These are phyloP conservation scores for Coregonus ussuriensis DNA, from an alignment of 2,797 vertebrate genomes.

Conservation along the genomic window DNA sequence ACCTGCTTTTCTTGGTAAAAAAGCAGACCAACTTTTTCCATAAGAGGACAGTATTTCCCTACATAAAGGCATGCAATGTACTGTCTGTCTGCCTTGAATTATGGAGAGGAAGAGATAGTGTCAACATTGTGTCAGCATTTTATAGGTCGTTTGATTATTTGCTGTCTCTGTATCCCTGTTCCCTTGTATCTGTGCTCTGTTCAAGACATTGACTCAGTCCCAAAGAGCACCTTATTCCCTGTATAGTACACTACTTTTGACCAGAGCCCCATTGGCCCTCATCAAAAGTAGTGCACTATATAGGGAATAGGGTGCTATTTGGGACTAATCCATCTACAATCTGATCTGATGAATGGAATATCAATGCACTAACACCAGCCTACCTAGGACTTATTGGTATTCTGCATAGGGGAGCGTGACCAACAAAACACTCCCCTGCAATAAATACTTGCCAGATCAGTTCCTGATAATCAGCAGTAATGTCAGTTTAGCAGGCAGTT, in stretches of 20 bases:
- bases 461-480: conserved; percentile 3
- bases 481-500: not conserved
- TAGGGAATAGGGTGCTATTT: not conserved
- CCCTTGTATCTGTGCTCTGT: no score
- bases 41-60: no score
- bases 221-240: no score
- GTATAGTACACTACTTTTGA: no score
- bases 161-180: not conserved
- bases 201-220: no score
- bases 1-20: no score
- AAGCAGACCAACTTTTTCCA: no score
- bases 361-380: not conserved
- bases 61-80: no score
- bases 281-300: not conserved
- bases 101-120: no score
- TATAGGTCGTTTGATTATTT: not conserved
- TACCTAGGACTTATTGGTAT: conserved; percentile 1
- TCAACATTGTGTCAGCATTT: no score
- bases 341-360: not conserved
- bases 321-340: not conserved
- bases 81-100: no score
- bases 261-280: no score
- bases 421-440: not conserved
- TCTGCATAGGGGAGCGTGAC: not conserved
- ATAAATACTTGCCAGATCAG: conserved; percentile 11